Base-by-base conservation (phyloP, 2,113 vertebrate genomes). In the Neolamprologus falcicula region DNA sequence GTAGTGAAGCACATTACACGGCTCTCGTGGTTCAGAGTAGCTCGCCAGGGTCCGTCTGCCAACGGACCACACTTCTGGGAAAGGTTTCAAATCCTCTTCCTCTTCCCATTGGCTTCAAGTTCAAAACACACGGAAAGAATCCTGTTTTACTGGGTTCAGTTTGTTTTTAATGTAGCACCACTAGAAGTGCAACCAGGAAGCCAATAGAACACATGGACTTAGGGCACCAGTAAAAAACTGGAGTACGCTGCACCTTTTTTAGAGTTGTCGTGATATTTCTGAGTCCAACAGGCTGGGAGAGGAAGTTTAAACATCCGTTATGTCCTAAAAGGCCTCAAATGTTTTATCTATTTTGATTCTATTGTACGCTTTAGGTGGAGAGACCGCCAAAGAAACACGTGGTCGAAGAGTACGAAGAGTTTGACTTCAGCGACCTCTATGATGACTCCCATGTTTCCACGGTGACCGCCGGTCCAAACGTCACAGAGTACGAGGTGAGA, bases 401-500 rank as follows among this genome's bases (percentile, higher is more conserved):
- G 40, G 92, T 87, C 4, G 92, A 96, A 63, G 95, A 96, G 85
- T 95, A 91, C n/a, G 94, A 92, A 21, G 90, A 93, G 84, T 95
- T 96, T 80, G 92, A 96, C 85, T 97, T 96, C 90, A 95, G 90
- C 5, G 94, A 96, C 66, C 86, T 93, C 3, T 96, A 95, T 11
- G 93, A 93, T 1, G 95, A 97, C 76, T n/a, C 95, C 2, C 80
- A 95, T 3, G 31, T 94, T 81, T 93, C 97, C 86, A 95, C 92
- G 0, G 96, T 95, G 86, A 94, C 95, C 0, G 3, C 82, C 4
- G 91, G 89, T 35, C 82, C 37, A 6, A 97, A 97, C 2, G 53
- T 86, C 90, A 97, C 96, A 0, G 92, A 97, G 42, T 96, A 96
- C 1, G 94, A 97, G 97, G 98, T 98, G 87, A 92, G 91, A 33